These are phyloP conservation scores for Cataglyphis albicans DNA, from an alignment of 2,888 invertebrate species.

Conservation along the genomic window DNA sequence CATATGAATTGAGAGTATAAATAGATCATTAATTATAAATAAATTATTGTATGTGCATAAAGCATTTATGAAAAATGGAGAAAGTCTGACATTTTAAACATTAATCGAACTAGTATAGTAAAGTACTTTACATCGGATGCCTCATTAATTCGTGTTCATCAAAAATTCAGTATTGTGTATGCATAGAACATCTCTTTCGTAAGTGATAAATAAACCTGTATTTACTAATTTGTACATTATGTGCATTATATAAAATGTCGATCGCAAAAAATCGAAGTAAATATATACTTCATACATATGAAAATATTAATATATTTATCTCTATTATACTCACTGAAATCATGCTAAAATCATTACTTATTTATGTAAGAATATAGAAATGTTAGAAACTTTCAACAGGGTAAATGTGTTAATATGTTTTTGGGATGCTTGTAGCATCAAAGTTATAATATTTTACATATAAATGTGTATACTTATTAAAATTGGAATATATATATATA, in stretches of 20 bases:
- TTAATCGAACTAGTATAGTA: conserved; percentile 65
- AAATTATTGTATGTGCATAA: conserved; percentile 60
- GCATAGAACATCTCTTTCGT: conserved; percentile 68
- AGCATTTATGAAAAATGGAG: conserved; percentile 67
- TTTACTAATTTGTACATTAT: conserved; percentile 70
- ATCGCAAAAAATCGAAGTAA: conserved; percentile 55
- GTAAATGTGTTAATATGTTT: conserved; percentile 62
- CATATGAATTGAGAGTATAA: conserved; percentile 49
- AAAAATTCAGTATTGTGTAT: conserved; percentile 69
- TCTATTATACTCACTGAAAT: conserved; percentile 62
- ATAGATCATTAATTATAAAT: conserved; percentile 56
- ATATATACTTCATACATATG: conserved; percentile 45
- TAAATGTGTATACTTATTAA: conserved; percentile 51
- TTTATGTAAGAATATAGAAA: conserved; percentile 51
- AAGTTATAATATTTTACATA: conserved; percentile 50
- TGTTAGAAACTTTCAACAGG: conserved; percentile 63
- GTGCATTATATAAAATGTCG: conserved; percentile 56
- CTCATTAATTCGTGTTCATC: conserved; percentile 72
- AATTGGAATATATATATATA: conserved; percentile 24
- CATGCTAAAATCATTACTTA: conserved; percentile 45
- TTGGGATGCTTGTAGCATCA: conserved; percentile 47
- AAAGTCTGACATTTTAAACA: conserved; percentile 70
- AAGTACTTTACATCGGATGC: conserved; percentile 65
- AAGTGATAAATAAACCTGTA: conserved; percentile 70
- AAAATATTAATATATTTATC: conserved; percentile 66